Conservation (phyloP, 2,113 vertebrate genomes). For the Rhizomys pruinosus region DNA sequence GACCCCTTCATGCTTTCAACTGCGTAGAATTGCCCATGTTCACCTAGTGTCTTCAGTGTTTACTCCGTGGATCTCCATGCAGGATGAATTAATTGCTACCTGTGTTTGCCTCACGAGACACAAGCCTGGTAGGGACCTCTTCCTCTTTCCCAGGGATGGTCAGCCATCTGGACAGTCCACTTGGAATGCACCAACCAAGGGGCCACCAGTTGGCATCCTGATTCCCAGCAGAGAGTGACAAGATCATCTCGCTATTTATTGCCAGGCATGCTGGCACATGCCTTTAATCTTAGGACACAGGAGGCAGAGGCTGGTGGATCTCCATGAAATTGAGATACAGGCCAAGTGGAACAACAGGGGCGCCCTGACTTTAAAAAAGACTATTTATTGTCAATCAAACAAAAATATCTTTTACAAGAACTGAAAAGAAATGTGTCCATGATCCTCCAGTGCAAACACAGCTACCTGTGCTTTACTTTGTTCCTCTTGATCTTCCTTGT, state of each 20-base stretch:
- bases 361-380: background rate
- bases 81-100: background rate
- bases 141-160: background rate
- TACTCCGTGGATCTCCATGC: background rate
- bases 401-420: background rate
- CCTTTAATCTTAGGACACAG: too few relatives aligned
- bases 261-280: too few relatives aligned
- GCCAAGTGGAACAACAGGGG: background rate
- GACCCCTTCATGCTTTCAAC: too few relatives aligned
- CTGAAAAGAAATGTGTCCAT: background rate
- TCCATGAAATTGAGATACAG: background rate
- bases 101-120: background rate
- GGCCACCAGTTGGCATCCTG: background rate
- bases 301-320: too few relatives aligned
- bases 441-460: background rate
- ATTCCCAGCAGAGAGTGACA: too few relatives aligned
- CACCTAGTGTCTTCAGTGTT: background rate
- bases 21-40: background rate
- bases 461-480: too few relatives aligned
- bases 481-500: constrained; percentile 11
- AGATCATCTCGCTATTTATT: too few relatives aligned
- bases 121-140: background rate
- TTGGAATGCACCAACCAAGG: background rate
- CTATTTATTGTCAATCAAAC: background rate
- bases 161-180: background rate